phyloP scores from a whole-genome alignment of 2,888 invertebrate species.

The Chromoteleia sp. region DNA sequence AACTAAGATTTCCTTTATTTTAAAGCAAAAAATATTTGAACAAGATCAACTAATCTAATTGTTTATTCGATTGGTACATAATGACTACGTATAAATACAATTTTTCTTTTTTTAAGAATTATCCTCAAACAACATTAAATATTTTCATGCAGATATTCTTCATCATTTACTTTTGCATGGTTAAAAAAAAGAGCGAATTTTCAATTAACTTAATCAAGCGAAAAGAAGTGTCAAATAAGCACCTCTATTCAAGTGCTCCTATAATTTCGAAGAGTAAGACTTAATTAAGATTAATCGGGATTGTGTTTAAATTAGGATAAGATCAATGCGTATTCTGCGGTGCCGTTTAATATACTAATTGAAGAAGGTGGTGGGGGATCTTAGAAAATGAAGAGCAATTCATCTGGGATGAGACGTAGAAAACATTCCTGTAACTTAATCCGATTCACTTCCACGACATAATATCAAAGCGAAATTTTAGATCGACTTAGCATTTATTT shows the following conservation, averaged over 20 bases:
- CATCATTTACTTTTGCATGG: constrained; percentile 7
- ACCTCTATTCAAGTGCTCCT: constrained; percentile 17
- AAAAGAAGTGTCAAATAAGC: constrained; percentile 30
- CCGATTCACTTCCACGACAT: constrained; percentile 7
- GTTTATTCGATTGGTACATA: too few species aligned
- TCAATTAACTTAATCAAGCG: constrained; percentile 22
- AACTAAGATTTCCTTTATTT: too few species aligned
- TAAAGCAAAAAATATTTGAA: too few species aligned
- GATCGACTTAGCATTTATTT: not conserved
- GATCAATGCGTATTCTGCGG: constrained; percentile 48
- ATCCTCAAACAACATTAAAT: not conserved
- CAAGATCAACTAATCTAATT: too few species aligned
- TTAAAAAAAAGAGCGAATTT: constrained; percentile 4
- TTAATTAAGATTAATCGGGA: constrained; percentile 57
- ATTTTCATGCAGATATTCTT: not conserved
- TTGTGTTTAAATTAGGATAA: constrained; percentile 39
- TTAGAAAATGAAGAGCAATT: constrained; percentile 9
- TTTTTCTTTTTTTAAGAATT: too few species aligned
- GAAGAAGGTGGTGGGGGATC: constrained; percentile 42
- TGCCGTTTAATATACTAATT: constrained; percentile 49
- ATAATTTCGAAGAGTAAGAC: constrained; percentile 28
- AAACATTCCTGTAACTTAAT: constrained; percentile 17
- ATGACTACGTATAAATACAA: too few species aligned
- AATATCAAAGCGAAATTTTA: constrained; percentile 5
- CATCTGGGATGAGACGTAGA: not conserved